Percentiles rank a stretch among this genome's conserved stretches.
Evolutionary conservation across 2,113 vertebrate species (phyloP).

Genomic region (Epinephelus fuscoguttatus): DNA sequence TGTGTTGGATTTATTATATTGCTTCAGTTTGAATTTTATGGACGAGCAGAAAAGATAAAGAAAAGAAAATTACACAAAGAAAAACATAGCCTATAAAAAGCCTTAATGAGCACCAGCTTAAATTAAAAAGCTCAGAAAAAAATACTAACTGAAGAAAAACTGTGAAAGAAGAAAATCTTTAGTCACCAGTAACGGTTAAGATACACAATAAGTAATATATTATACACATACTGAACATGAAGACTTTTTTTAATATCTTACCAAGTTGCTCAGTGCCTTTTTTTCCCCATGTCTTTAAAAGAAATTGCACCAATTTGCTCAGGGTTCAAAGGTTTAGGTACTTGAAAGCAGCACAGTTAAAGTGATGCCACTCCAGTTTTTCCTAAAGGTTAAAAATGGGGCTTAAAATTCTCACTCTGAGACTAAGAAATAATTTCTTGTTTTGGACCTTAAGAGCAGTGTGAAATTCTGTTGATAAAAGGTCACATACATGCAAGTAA

Average conservation of each 20-base stretch:
- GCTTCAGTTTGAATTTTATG: background rate
- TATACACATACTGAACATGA: background rate
- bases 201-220: background rate
- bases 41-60: background rate
- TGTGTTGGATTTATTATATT: background rate
- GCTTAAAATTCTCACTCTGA: background rate
- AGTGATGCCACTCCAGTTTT: no score
- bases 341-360: no score
- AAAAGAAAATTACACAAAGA: background rate
- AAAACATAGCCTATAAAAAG: background rate
- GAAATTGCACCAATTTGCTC: no score
- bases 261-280: no score
- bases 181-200: background rate
- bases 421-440: background rate
- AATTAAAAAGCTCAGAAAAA: background rate
- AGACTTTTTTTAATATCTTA: no score
- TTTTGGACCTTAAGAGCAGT: background rate
- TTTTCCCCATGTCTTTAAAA: no score
- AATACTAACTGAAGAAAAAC: background rate
- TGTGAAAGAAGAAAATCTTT: background rate
- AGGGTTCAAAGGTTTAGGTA: no score
- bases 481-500: background rate
- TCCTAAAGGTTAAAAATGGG: background rate
- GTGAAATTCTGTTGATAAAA: background rate
- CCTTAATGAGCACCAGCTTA: background rate